These are phyloP conservation scores for Lepidochrysops patricia DNA, from an alignment of 2,888 invertebrate genomes.

Conservation along the genomic window DNA sequence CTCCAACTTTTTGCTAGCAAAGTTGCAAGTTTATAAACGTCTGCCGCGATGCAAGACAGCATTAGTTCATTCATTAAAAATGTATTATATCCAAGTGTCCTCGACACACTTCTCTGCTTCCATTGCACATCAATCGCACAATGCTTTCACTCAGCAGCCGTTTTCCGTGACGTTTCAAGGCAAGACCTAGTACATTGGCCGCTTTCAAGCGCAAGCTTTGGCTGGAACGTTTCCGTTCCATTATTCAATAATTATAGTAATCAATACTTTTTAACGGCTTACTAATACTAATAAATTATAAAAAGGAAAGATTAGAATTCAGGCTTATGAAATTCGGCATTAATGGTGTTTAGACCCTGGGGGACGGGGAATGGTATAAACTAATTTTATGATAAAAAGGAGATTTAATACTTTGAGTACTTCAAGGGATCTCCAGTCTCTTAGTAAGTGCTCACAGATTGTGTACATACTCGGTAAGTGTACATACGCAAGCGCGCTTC, in stretches of 20 bases:
- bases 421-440: neutral
- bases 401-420: too few species aligned
- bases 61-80: conserved; percentile 30
- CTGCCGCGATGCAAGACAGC: conserved; percentile 1
- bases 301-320: too few species aligned
- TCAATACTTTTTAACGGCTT: too few species aligned
- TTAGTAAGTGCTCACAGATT: neutral
- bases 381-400: too few species aligned
- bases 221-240: too few species aligned
- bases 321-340: too few species aligned
- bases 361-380: too few species aligned
- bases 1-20: conserved; percentile 17
- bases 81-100: conserved; percentile 34
- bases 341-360: too few species aligned
- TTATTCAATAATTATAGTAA: too few species aligned
- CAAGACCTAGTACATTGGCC: conserved; percentile 20
- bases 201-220: neutral
- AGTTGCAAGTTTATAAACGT: neutral
- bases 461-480: neutral
- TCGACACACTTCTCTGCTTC: conserved; percentile 48
- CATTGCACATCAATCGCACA: conserved; percentile 55
- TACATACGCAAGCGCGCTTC: neutral
- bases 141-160: conserved; percentile 61
- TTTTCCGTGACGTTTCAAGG: conserved; percentile 71
- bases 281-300: too few species aligned